Evolutionary conservation across 2,888 invertebrate genomes (phyloP).

Genomic region (Mongoloraphidia duomilia): DNA sequence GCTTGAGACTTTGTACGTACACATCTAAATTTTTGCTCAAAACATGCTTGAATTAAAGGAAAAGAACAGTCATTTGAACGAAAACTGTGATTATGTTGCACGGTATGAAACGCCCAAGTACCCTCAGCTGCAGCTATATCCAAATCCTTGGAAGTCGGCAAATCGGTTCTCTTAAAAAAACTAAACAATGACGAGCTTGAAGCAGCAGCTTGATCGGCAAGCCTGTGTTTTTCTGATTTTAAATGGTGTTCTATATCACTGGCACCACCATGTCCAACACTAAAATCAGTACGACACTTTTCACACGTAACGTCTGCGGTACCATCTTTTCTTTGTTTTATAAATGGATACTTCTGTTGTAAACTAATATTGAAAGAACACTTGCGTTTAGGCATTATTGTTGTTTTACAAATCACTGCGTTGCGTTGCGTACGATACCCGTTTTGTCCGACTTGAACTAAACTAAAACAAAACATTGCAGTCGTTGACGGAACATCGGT

Average conservation of each 20-base stretch:
- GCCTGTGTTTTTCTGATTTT: conserved; percentile 13
- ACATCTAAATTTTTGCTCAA: conserved; percentile 12
- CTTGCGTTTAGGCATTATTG: conserved; percentile 16
- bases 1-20: conserved; percentile 13
- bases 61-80: conserved; percentile 11
- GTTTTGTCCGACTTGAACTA: not conserved
- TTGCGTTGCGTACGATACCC: not conserved
- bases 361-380: conserved; percentile 17
- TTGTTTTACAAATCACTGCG: not conserved
- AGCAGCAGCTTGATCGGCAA: conserved; percentile 10
- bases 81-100: conserved; percentile 10
- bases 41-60: conserved; percentile 12
- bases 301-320: conserved; percentile 11
- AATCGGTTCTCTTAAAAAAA: conserved; percentile 12
- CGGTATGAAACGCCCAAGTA: not conserved
- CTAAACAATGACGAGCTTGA: conserved; percentile 8
- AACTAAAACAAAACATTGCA: not conserved
- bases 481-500: not conserved
- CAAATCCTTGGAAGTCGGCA: conserved; percentile 13
- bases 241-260: conserved; percentile 15
- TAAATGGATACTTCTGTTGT: conserved; percentile 19
- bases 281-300: conserved; percentile 8
- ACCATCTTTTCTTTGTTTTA: conserved; percentile 15
- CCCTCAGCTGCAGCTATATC: conserved; percentile 9
- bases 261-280: conserved; percentile 11